phyloP scores from a whole-genome alignment of 2,888 invertebrate species.

The Pandemis corylana region DNA sequence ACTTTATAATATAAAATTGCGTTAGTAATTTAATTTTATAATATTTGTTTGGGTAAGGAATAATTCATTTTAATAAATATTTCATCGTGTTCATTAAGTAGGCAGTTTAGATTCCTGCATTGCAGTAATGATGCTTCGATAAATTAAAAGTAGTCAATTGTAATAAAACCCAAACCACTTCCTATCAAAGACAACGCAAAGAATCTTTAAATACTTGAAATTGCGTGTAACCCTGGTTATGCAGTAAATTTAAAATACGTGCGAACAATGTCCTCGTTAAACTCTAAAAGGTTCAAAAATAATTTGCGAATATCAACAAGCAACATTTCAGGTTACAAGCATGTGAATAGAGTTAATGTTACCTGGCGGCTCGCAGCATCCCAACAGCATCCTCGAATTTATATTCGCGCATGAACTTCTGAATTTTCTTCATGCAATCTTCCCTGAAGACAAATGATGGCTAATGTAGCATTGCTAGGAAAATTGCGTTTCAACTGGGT shows the following conservation, averaged over 20 bases:
- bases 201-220: not conserved
- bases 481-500: conserved; percentile 44
- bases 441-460: conserved; percentile 83
- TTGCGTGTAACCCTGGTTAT: not conserved
- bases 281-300: not conserved
- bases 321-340: not conserved
- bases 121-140: too few relatives aligned
- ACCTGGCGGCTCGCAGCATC: conserved; percentile 92
- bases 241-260: not conserved
- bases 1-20: too few relatives aligned
- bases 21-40: too few relatives aligned
- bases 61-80: too few relatives aligned
- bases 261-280: not conserved
- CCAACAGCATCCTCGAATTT: conserved; percentile 92
- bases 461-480: conserved; percentile 22
- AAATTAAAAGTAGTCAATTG: too few relatives aligned
- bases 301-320: not conserved
- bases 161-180: too few relatives aligned
- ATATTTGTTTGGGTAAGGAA: too few relatives aligned
- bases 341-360: conserved; percentile 34
- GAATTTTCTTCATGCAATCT: conserved; percentile 94
- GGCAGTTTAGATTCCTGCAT: too few relatives aligned
- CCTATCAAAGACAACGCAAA: too few relatives aligned
- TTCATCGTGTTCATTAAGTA: too few relatives aligned
- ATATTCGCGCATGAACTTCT: conserved; percentile 89